These are phyloP conservation scores for Eupithecia inturbata DNA, from an alignment of 2,888 invertebrate genomes.

Conservation along the genomic window DNA sequence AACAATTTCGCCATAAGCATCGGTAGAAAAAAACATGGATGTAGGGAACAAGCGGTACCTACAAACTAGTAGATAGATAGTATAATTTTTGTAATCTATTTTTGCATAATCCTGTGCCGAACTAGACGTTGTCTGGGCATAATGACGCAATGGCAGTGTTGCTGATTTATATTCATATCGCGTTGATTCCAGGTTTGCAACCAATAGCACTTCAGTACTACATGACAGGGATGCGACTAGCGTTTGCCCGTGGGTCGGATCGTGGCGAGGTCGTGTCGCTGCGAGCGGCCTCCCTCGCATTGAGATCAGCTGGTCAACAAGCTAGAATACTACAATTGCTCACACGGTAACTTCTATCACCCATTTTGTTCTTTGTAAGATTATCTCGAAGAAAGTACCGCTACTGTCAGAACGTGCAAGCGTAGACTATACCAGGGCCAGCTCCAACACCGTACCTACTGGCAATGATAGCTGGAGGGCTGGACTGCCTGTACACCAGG, in stretches of 20 bases:
- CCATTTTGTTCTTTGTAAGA: background rate
- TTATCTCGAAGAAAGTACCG: background rate
- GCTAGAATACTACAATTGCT: conserved; percentile 87
- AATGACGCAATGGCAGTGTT: background rate
- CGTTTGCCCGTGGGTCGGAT: conserved; percentile 73
- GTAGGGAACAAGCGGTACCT: no score
- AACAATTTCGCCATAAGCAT: background rate
- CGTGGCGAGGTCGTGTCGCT: conserved; percentile 83
- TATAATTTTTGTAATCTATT: no score
- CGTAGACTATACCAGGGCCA: background rate
- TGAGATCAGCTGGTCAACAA: conserved; percentile 86
- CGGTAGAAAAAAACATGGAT: background rate
- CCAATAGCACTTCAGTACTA: conserved; percentile 69
- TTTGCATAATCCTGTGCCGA: no score
- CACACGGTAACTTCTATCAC: conserved; percentile 77
- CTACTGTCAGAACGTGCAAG: background rate
- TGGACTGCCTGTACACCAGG: no score
- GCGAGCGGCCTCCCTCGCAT: conserved; percentile 85
- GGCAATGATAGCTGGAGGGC: no score
- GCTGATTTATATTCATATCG: background rate
- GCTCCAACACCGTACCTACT: no score
- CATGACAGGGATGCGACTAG: conserved; percentile 64
- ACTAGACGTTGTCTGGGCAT: background rate
- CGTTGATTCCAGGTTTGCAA: conserved; percentile 59
- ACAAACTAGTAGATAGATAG: no score